Evolutionary conservation across 2,113 vertebrate species (phyloP).

Genomic region (Camelus bactrianus): DNA sequence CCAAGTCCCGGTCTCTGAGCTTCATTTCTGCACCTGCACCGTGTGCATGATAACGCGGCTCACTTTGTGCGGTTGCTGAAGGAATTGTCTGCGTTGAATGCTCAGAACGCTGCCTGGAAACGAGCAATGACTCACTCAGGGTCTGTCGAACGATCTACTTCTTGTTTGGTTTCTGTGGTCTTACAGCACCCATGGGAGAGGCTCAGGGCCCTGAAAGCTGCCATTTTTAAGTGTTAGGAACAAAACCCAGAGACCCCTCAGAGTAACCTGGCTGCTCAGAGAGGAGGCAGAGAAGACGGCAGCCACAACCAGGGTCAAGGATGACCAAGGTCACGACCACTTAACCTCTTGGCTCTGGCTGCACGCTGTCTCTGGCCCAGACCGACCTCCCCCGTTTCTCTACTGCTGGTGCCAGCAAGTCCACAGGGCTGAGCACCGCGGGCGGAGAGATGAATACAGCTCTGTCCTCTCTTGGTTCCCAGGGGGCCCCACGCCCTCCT

Average conservation of each 20-base stretch:
- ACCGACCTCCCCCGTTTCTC: rapidly evolving
- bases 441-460: rapidly evolving
- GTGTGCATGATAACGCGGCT: rapidly evolving
- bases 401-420: not conserved
- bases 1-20: not conserved
- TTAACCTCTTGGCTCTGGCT: rapidly evolving
- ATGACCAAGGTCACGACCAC: rapidly evolving
- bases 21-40: rapidly evolving
- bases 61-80: rapidly evolving
- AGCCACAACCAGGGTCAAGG: not conserved
- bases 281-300: not conserved
- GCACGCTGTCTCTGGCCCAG: not conserved
- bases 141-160: rapidly evolving
- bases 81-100: rapidly evolving
- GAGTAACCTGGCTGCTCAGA: rapidly evolving
- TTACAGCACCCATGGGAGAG: rapidly evolving
- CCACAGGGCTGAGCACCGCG: rapidly evolving
- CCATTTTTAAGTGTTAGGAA: no score
- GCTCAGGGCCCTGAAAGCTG: not conserved
- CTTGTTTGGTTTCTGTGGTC: not conserved
- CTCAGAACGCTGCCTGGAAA: not conserved
- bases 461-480: not conserved
- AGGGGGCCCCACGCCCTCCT: not conserved
- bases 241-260: not conserved
- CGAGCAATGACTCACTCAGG: rapidly evolving